Evolutionary conservation across 2,888 invertebrate species (phyloP).

Genomic region (Ischnus inquisitorius): DNA sequence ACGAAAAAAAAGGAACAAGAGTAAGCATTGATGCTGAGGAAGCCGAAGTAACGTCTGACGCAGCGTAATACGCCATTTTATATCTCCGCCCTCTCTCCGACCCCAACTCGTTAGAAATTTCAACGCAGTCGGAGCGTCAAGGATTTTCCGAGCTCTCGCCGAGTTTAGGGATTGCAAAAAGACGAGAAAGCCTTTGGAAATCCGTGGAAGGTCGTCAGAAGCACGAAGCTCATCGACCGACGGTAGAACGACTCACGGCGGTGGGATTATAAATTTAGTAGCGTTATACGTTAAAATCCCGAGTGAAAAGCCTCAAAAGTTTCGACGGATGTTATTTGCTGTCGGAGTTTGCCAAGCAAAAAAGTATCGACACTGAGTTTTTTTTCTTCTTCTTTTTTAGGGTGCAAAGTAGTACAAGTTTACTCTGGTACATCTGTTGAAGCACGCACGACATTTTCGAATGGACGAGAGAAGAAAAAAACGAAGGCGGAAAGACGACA

Average conservation of each 20-base stretch:
- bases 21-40: constrained; percentile 11
- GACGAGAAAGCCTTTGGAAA: constrained; percentile 39
- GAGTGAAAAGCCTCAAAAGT: constrained; percentile 52
- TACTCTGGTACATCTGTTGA: neutral
- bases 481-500: neutral
- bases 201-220: constrained; percentile 28
- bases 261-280: constrained; percentile 41
- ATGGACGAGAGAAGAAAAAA: neutral
- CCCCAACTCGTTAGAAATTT: constrained; percentile 24
- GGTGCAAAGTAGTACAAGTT: neutral
- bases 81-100: neutral
- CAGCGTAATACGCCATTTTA: constrained; percentile 38
- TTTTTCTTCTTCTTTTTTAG: constrained; percentile 4
- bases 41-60: constrained; percentile 47
- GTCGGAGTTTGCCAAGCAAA: neutral
- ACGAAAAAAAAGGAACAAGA: constrained; percentile 18
- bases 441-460: neutral
- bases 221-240: constrained; percentile 34
- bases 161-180: constrained; percentile 27
- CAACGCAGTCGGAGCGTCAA: constrained; percentile 18
- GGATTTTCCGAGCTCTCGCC: constrained; percentile 24
- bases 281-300: constrained; percentile 34
- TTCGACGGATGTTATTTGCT: constrained; percentile 7
- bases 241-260: constrained; percentile 14
- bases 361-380: constrained; percentile 18